Base-by-base conservation (phyloP, 2,113 vertebrate genomes). In the Entelurus aequoreus region DNA sequence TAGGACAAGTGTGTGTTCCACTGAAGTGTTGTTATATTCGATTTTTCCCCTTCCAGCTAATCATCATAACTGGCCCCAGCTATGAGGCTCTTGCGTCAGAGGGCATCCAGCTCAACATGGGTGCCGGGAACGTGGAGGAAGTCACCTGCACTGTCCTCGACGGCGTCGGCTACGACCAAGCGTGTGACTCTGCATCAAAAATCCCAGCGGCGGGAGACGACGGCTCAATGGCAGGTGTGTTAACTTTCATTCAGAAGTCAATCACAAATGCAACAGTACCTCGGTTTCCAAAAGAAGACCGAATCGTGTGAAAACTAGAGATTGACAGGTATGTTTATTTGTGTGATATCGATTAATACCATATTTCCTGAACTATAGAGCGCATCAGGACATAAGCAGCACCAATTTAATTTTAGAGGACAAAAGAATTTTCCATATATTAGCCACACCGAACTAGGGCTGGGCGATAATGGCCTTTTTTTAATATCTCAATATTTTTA, bases 11-110 rank as follows among this genome's bases (percentile, higher is more conserved):
- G 53, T 8, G 35, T 15, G 6, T 38, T 14, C 35, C 3, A 6
- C 11, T 35, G 10, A 14, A 51, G 10, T 8, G 35, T 11, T n/a
- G 28, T 49, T n/a, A 44, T 44, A 16, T 8, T 16, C 5, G 0
- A 8, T 40, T 21, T 44, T 48, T 9, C 35, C 46, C 35, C 46
- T 64, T 1, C 21, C 35, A 95, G 89, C 84, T 96, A 50, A 94
- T 96, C 48, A 94, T 96, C 84, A 94, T 96, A 46, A 93, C 94
- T 0, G 92, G 93, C 14, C 90, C 94, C 0, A 89, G 90, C 63
- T 96, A 94, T 0, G 93, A 94, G 36, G 84, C 92, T 3, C 82
- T 96, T 73, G 74, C 93, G 0, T 90, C 93, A 0, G 93, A 94
- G 65, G 91, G 92, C 53, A 91, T 96, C 82, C 93, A 94, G 69